A percentile compares a stretch with the other conserved stretches of the same genome.
These are phyloP conservation scores for Esox masquinongy DNA, from an alignment of 2,797 vertebrate species.

Conservation along the genomic window DNA sequence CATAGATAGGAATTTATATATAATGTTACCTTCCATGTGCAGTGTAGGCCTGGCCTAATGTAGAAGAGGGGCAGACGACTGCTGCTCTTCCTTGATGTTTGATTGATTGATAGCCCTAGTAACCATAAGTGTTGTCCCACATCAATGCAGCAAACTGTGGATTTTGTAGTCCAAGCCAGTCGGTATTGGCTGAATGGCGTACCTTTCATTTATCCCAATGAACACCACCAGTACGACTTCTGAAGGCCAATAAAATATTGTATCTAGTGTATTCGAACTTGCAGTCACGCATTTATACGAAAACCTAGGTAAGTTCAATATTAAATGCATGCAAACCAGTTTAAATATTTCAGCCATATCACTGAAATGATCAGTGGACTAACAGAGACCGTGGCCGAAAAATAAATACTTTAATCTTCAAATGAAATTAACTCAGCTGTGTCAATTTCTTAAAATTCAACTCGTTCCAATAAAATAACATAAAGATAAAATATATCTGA, in stretches of 20 bases:
- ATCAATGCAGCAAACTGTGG: not conserved
- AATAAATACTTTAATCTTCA: constrained; percentile 2
- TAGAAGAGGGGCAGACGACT: not conserved
- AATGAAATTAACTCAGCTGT: constrained; percentile 9
- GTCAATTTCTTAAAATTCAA: constrained; percentile 12
- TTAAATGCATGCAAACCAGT: not conserved
- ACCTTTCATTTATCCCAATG: not conserved
- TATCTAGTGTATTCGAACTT: not conserved
- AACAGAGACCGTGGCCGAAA: not conserved
- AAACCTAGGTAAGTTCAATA: not conserved
- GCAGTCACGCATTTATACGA: not conserved
- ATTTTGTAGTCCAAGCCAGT: not conserved
- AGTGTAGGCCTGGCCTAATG: not conserved
- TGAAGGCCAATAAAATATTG: not conserved
- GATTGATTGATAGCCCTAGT: not conserved
- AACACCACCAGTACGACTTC: not conserved
- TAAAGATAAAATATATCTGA: constrained; percentile 10
- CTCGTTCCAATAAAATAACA: constrained; percentile 7
- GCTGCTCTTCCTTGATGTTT: not conserved
- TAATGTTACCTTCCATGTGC: not conserved
- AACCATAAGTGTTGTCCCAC: not conserved
- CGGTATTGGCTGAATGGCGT: not conserved
- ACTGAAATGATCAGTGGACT: not conserved
- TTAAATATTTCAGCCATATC: not conserved
- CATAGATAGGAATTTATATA: not conserved